Evolutionary conservation across 2,888 invertebrate species (phyloP).

Genomic region (Seladonia tumulorum): DNA sequence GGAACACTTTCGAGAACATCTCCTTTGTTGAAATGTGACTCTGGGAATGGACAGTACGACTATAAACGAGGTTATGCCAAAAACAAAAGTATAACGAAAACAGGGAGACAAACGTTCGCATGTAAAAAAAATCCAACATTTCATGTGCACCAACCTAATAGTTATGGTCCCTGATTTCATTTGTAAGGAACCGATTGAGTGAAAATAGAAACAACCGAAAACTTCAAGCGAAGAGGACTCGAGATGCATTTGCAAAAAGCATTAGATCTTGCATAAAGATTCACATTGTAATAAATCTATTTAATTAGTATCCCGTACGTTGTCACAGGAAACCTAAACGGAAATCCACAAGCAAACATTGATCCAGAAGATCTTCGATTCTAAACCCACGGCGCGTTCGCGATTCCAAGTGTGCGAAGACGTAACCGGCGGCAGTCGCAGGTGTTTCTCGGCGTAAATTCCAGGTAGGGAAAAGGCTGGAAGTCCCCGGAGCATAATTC

Average conservation of each 20-base stretch:
- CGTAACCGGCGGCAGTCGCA: conserved; percentile 52
- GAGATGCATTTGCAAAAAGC: background rate
- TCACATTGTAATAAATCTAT: background rate
- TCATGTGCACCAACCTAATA: no score
- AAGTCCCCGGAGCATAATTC: conserved; percentile 50
- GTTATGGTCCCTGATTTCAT: no score
- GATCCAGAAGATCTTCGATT: background rate
- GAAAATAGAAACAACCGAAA: background rate
- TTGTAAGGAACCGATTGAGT: no score
- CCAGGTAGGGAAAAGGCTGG: conserved; percentile 4
- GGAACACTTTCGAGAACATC: no score
- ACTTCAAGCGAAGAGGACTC: background rate
- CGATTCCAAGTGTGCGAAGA: conserved; percentile 21
- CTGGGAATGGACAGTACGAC: no score
- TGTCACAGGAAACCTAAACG: background rate
- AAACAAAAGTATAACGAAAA: no score
- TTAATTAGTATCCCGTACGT: background rate
- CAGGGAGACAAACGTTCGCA: no score
- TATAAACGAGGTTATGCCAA: no score
- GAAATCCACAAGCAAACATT: background rate
- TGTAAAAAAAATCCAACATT: no score
- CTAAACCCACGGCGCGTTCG: background rate
- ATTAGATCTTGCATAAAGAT: background rate
- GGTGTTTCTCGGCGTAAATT: conserved; percentile 69
- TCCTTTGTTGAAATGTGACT: no score